A percentile compares a stretch with the other conserved stretches of the same genome.
phyloP scores from a whole-genome alignment of 2,888 invertebrate genomes.

The Esperia sulphurella region DNA sequence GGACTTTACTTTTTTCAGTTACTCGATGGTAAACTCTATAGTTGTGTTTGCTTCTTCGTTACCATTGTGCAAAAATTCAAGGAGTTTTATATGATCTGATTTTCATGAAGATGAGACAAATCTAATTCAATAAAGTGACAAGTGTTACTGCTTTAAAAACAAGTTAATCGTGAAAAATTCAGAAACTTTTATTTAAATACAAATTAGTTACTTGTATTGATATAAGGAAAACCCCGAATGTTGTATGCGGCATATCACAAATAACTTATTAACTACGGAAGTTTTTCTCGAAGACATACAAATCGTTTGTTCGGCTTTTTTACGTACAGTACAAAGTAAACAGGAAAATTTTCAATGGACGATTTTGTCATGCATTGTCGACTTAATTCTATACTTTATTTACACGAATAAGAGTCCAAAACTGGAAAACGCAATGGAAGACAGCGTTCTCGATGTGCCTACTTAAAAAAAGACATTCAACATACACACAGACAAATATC shows the following conservation, averaged over 20 bases:
- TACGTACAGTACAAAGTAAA: slow-evolving; percentile 43
- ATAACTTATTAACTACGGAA: slow-evolving; percentile 44
- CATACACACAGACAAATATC: slow-evolving; percentile 54
- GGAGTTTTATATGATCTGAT: no score
- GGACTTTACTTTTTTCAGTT: no score
- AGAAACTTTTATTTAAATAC: slow-evolving; percentile 13
- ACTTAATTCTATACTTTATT: slow-evolving; percentile 51
- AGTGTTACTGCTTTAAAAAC: not conserved
- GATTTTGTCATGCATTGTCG: slow-evolving; percentile 64
- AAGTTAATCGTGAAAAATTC: slow-evolving; percentile 14
- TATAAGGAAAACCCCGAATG: slow-evolving; percentile 46
- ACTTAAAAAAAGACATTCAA: slow-evolving; percentile 34
- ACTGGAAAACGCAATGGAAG: slow-evolving; percentile 70
- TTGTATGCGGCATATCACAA: slow-evolving; percentile 52
- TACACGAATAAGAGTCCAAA: slow-evolving; percentile 40
- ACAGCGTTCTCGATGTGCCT: slow-evolving; percentile 59
- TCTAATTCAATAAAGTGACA: no score
- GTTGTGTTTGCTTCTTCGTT: no score
- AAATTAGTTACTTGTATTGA: slow-evolving; percentile 44
- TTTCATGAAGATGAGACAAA: no score
- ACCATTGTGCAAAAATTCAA: no score
- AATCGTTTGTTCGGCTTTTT: slow-evolving; percentile 55
- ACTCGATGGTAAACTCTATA: no score
- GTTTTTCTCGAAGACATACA: slow-evolving; percentile 30
- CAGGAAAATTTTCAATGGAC: slow-evolving; percentile 42